A percentile compares a stretch with the other conserved stretches of the same genome.
These are phyloP conservation scores for Rhea pennata DNA, from an alignment of 2,113 vertebrate species.

Conservation along the genomic window DNA sequence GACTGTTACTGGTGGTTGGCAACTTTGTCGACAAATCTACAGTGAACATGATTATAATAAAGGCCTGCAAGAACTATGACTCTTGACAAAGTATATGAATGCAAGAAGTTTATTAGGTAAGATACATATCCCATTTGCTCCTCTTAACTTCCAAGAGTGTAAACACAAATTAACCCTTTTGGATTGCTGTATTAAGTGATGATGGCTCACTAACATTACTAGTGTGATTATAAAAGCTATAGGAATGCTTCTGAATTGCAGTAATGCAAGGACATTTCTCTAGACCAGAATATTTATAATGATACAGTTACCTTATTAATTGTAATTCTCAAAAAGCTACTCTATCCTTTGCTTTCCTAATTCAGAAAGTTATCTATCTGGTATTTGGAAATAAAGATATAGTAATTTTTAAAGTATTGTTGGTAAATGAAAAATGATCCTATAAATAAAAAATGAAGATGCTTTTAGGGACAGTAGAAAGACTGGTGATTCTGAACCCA, in stretches of 20 bases:
- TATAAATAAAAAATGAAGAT: slow-evolving; percentile 12
- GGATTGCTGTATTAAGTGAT: background rate
- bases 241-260: background rate
- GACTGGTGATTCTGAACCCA: background rate
- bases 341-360: background rate
- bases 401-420: background rate
- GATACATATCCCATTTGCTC: background rate
- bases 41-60: background rate
- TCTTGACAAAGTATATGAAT: background rate
- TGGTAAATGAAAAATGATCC: background rate
- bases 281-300: background rate
- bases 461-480: background rate
- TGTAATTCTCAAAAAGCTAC: background rate
- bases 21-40: background rate
- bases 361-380: background rate
- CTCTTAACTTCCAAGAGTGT: background rate
- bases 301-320: background rate
- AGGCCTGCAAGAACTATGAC: background rate
- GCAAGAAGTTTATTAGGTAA: background rate
- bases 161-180: background rate
- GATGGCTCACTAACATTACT: background rate
- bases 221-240: background rate
- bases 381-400: background rate
- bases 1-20: background rate
- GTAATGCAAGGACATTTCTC: background rate